A percentile compares a stretch with the other conserved stretches of the same genome.
Evolutionary conservation across 2,113 vertebrate species (phyloP).

Genomic region (Cercocebus atys): DNA sequence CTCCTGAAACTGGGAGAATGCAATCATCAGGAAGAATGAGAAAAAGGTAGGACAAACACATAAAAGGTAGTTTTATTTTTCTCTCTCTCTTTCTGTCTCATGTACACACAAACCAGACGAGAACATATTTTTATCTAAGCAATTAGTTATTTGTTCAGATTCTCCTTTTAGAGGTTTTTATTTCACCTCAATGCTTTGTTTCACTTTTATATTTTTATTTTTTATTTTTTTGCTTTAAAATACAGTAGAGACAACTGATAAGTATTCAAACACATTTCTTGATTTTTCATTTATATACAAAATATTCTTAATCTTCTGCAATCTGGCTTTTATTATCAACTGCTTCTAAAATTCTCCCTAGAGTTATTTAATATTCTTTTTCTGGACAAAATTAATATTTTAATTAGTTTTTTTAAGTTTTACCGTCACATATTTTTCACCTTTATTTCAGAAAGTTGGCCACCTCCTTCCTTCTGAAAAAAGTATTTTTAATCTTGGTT

Average conservation of each 20-base stretch:
- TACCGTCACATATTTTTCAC: neutral
- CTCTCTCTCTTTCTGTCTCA: neutral
- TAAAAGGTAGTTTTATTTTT: neutral
- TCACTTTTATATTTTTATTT: neutral
- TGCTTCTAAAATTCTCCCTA: neutral
- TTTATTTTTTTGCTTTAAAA: neutral
- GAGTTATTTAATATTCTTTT: neutral
- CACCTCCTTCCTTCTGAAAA: neutral
- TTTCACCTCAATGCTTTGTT: neutral
- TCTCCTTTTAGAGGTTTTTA: neutral
- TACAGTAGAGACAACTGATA: neutral
- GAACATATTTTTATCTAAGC: neutral
- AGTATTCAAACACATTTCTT: neutral
- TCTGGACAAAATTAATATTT: neutral
- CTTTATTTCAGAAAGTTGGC: neutral
- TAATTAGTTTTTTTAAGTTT: neutral
- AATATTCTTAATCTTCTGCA: neutral
- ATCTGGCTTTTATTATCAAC: neutral
- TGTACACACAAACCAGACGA: neutral
- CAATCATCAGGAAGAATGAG: neutral
- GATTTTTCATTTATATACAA: neutral
- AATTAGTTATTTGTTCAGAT: conserved; percentile 14
- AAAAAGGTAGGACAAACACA: neutral
- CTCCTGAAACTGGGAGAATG: neutral
- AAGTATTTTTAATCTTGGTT: neutral